Conservation (phyloP, 2,888 invertebrate species). For the Gymnosoma rotundatum region DNA sequence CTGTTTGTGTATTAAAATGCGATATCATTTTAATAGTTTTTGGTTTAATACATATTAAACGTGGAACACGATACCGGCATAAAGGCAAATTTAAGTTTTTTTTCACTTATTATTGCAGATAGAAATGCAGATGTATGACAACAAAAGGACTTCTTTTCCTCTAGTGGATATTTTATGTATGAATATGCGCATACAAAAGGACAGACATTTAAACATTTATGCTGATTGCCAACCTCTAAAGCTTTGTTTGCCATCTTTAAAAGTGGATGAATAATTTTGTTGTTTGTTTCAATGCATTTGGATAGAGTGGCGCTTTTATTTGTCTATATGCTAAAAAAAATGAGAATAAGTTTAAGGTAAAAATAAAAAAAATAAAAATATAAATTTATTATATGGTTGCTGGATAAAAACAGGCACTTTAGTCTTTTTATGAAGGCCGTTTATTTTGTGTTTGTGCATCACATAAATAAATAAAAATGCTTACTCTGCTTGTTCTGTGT, state of each 20-base stretch:
- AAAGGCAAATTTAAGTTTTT: slow-evolving; percentile 17
- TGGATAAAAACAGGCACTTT: slow-evolving; percentile 49
- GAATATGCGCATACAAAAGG: slow-evolving; percentile 42
- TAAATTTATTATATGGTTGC: slow-evolving; percentile 56
- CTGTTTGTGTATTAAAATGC: slow-evolving; percentile 20
- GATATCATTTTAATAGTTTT: slow-evolving; percentile 61
- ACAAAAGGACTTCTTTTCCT: slow-evolving; percentile 45
- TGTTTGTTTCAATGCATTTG: slow-evolving; percentile 4
- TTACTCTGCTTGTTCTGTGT: slow-evolving; percentile 1
- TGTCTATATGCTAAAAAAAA: slow-evolving; percentile 50
- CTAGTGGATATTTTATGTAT: slow-evolving; percentile 53
- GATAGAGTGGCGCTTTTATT: slow-evolving; percentile 66
- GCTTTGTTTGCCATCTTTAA: slow-evolving; percentile 43
- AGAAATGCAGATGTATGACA: slow-evolving; percentile 55
- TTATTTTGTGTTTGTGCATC: slow-evolving; percentile 50
- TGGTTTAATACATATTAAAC: slow-evolving; percentile 44
- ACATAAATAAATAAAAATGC: slow-evolving; percentile 53
- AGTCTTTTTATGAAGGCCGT: slow-evolving; percentile 54
- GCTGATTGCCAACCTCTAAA: slow-evolving; percentile 10
- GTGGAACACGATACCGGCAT: slow-evolving; percentile 33
- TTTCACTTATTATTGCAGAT: slow-evolving; percentile 24
- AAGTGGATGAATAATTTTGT: slow-evolving; percentile 8
- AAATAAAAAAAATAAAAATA: background rate
- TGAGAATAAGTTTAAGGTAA: slow-evolving; percentile 33
- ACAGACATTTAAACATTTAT: slow-evolving; percentile 1